A percentile compares a stretch with the other conserved stretches of the same genome.
phyloP scores from a whole-genome alignment of 2,113 vertebrate species.

The Cheirogaleus medius region DNA sequence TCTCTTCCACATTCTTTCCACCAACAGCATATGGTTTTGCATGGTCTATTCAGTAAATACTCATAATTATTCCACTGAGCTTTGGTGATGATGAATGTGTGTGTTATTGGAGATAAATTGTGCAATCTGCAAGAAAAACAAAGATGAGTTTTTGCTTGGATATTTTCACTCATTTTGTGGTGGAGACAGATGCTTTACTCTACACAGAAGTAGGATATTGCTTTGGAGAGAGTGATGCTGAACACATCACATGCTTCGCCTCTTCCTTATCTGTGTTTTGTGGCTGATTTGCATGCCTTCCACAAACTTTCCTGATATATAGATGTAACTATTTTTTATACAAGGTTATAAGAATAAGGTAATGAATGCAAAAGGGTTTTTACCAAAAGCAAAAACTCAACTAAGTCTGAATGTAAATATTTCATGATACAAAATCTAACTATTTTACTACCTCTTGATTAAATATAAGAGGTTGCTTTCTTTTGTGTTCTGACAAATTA shows the following conservation, averaged over 20 bases:
- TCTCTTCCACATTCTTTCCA: constrained; percentile 63
- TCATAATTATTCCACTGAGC: constrained; percentile 66
- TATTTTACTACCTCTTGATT: constrained; percentile 31
- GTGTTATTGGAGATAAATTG: constrained; percentile 71
- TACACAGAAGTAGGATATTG: background rate
- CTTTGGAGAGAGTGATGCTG: background rate
- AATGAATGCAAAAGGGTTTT: background rate
- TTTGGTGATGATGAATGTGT: constrained; percentile 59
- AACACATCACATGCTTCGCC: background rate
- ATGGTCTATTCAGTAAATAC: constrained; percentile 67
- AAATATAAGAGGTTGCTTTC: constrained; percentile 46
- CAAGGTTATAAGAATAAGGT: constrained; percentile 41
- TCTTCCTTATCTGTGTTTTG: background rate
- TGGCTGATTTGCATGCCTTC: background rate
- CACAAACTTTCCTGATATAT: background rate
- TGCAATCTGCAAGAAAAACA: constrained; percentile 73
- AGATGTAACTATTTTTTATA: background rate
- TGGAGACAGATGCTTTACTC: constrained; percentile 23
- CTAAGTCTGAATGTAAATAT: constrained; percentile 41
- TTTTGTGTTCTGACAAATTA: background rate
- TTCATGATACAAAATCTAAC: background rate
- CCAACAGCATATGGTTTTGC: constrained; percentile 65
- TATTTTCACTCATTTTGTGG: constrained; percentile 42
- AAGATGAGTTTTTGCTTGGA: background rate
- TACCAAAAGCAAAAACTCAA: background rate